A percentile compares a stretch with the other conserved stretches of the same genome.
phyloP scores from a whole-genome alignment of 2,888 invertebrate species.

The Cremastobaeus sp. region DNA sequence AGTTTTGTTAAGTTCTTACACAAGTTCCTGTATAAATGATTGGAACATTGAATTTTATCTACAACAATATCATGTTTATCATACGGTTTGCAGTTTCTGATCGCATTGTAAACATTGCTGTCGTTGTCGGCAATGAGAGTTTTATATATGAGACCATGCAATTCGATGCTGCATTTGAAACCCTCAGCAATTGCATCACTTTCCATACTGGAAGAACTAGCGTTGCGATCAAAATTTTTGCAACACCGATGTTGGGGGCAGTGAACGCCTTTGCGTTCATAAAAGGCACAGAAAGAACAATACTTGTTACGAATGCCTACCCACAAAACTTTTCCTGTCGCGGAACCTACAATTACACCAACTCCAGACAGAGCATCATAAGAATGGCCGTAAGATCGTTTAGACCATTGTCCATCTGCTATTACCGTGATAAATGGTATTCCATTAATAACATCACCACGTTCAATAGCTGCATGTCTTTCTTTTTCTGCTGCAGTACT shows the following conservation, averaged over 20 bases:
- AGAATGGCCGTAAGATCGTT: background rate
- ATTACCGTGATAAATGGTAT: background rate
- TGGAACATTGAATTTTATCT: background rate
- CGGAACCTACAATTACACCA: background rate
- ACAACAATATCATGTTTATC: background rate
- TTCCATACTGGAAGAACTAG: background rate
- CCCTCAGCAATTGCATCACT: background rate
- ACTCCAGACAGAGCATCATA: constrained; percentile 25
- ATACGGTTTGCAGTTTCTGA: background rate
- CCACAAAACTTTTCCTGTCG: background rate
- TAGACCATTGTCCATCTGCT: background rate
- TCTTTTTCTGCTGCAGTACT: background rate
- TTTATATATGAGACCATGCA: background rate
- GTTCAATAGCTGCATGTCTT: background rate
- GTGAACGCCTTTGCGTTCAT: background rate
- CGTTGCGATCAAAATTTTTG: background rate
- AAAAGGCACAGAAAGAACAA: background rate
- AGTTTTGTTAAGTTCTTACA: background rate
- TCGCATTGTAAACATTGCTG: background rate
- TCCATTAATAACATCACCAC: background rate
- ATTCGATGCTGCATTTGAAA: background rate
- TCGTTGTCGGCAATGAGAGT: background rate
- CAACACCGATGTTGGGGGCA: background rate
- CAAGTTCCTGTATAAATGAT: background rate
- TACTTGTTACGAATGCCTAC: background rate